Percentiles rank a stretch among this genome's conserved stretches.
Conservation (phyloP, 2,888 invertebrate species). For the Diadromus collaris region DNA sequence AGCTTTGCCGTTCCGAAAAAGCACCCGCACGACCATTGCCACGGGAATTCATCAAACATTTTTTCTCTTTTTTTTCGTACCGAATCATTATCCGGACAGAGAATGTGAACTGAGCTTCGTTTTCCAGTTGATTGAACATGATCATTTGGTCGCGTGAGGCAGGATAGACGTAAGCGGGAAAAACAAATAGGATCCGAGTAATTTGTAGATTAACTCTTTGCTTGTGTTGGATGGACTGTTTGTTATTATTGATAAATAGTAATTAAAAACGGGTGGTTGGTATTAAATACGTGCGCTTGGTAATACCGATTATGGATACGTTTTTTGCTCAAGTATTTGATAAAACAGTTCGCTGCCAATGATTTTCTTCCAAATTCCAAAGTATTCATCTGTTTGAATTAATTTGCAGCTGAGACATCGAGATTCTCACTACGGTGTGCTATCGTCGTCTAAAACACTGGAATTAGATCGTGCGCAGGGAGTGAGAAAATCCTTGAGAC, state of each 20-base stretch:
- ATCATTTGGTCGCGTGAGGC: background rate
- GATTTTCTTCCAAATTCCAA: background rate
- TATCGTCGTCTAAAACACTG: background rate
- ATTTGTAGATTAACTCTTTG: background rate
- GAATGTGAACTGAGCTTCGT: background rate
- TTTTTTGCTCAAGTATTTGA: background rate
- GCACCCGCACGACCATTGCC: slow-evolving; percentile 18
- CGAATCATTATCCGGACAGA: slow-evolving; percentile 3
- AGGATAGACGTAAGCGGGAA: background rate
- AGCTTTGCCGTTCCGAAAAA: slow-evolving; percentile 20
- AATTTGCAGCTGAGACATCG: background rate
- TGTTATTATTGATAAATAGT: too few relatives aligned
- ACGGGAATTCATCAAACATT: slow-evolving; percentile 2
- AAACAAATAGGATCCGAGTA: background rate
- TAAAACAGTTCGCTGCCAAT: background rate
- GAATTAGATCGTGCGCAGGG: background rate
- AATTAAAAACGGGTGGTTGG: too few relatives aligned
- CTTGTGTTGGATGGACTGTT: too few relatives aligned
- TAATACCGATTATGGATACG: too few relatives aligned
- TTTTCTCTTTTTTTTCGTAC: background rate
- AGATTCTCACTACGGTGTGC: background rate
- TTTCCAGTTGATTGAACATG: background rate
- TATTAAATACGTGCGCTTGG: too few relatives aligned
- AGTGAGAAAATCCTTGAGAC: slow-evolving; percentile 32
- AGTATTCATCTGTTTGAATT: background rate